Conservation (phyloP, 2,113 vertebrate genomes). For the Chloropsis cyanopogon region DNA sequence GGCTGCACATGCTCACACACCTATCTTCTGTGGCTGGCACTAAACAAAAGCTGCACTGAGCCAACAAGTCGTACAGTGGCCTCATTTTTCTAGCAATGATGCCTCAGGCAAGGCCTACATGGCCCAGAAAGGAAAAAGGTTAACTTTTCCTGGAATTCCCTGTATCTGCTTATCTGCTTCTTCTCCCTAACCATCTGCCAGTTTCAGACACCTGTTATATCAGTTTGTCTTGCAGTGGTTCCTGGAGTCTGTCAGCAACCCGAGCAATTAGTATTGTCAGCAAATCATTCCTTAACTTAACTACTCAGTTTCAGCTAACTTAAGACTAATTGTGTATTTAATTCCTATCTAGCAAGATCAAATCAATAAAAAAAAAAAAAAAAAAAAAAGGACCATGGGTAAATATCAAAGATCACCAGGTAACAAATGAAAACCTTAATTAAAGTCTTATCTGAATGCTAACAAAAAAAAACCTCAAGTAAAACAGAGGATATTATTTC, state of each 20-base stretch:
- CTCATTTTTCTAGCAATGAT: slow-evolving; percentile 1
- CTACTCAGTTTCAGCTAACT: not conserved
- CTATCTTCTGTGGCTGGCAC: not conserved
- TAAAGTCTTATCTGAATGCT: slow-evolving; percentile 2
- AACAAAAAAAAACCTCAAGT: not conserved
- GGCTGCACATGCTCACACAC: slow-evolving; percentile 15
- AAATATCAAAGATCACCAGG: slow-evolving; percentile 8
- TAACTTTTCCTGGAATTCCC: slow-evolving; percentile 29
- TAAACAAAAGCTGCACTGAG: not conserved
- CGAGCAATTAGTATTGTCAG: not conserved
- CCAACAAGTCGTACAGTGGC: slow-evolving; percentile 14
- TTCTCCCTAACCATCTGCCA: slow-evolving; percentile 15
- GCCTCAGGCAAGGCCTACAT: not conserved
- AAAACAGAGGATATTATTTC: not conserved
- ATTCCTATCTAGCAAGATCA: not conserved
- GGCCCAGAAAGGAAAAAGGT: slow-evolving; percentile 22
- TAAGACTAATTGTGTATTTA: not conserved
- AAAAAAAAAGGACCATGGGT: not conserved
- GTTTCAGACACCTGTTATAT: slow-evolving; percentile 1
- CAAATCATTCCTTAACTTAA: slow-evolving; percentile 8
- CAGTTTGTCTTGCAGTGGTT: not conserved
- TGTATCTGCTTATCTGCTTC: not conserved
- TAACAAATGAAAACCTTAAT: not conserved
- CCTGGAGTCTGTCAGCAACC: not conserved
- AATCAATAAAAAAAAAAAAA: not conserved